phyloP scores from a whole-genome alignment of 2,797 vertebrate species.

The Meda fulgida region DNA sequence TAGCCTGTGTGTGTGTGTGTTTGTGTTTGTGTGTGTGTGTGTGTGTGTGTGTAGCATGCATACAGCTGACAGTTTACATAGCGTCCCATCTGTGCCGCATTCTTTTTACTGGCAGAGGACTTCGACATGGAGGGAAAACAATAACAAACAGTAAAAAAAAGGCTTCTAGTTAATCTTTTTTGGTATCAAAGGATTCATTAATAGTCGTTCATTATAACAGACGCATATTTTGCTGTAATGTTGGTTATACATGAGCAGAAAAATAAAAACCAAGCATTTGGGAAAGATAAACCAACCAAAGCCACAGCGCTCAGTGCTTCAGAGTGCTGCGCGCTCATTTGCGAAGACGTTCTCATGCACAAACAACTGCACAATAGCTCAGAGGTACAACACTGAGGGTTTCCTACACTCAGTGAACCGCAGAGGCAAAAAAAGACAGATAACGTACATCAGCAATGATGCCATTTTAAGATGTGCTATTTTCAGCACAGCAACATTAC shows the following conservation, averaged over 20 bases:
- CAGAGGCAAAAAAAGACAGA: slow-evolving; percentile 7
- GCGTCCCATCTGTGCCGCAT: slow-evolving; percentile 60
- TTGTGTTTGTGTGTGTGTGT: slow-evolving; percentile 4
- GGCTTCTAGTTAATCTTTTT: slow-evolving; percentile 38
- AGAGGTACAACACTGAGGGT: slow-evolving; percentile 16
- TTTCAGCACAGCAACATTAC: slow-evolving; percentile 39
- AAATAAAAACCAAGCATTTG: slow-evolving; percentile 37
- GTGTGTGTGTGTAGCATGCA: slow-evolving; percentile 55
- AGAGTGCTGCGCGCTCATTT: slow-evolving; percentile 1
- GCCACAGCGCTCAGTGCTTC: background rate
- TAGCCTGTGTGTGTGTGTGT: slow-evolving; percentile 2
- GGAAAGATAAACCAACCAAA: slow-evolving; percentile 28
- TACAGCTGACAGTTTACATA: slow-evolving; percentile 58
- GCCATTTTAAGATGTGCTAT: slow-evolving; percentile 16
- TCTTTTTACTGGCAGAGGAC: slow-evolving; percentile 52
- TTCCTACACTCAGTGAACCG: slow-evolving; percentile 16
- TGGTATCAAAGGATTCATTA: slow-evolving; percentile 50
- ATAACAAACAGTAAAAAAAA: slow-evolving; percentile 54
- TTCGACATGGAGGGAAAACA: slow-evolving; percentile 47
- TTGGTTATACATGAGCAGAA: slow-evolving; percentile 26
- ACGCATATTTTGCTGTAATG: slow-evolving; percentile 21
- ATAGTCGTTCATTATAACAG: slow-evolving; percentile 32
- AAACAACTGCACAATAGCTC: slow-evolving; percentile 16
- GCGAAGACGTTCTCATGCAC: slow-evolving; percentile 8
- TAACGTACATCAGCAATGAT: slow-evolving; percentile 7